These are phyloP conservation scores for Pedionomus torquatus DNA, from an alignment of 2,113 vertebrate species.

Conservation along the genomic window DNA sequence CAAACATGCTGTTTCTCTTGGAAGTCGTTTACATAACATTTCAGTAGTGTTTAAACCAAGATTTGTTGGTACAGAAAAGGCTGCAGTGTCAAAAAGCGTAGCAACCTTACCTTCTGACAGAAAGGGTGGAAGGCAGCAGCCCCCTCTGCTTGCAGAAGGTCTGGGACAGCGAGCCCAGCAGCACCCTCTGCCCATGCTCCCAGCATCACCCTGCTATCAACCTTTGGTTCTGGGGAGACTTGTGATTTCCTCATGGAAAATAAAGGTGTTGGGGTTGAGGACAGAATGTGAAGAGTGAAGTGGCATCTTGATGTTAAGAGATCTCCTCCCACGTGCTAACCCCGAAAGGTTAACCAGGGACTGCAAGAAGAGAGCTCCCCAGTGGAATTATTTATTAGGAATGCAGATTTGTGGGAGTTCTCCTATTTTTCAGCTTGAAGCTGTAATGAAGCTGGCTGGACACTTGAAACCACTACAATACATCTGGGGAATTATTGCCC, in stretches of 20 bases:
- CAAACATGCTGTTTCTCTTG: not conserved
- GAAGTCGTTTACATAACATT: not conserved
- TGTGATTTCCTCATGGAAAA: not conserved
- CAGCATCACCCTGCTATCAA: not conserved
- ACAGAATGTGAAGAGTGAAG: not conserved
- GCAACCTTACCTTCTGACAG: not conserved
- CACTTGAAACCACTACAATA: not conserved
- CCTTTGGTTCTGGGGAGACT: not conserved
- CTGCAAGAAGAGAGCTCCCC: not conserved
- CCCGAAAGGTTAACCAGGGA: not conserved
- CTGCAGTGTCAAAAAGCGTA: not conserved
- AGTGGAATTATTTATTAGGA: not conserved
- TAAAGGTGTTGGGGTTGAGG: not conserved
- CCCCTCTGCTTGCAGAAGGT: accelerated
- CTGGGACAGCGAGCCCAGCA: not conserved
- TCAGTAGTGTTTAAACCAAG: not conserved
- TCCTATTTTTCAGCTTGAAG: not conserved
- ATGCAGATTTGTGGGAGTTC: not conserved
- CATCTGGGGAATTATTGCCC: not conserved
- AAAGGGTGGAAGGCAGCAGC: not conserved
- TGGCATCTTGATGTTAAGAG: not conserved
- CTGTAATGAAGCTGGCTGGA: not conserved
- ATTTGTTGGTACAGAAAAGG: not conserved
- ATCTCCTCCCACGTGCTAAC: not conserved
- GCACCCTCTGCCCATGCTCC: accelerated